Conservation (phyloP, 2,113 vertebrate genomes). For the Casuarius casuarius region DNA sequence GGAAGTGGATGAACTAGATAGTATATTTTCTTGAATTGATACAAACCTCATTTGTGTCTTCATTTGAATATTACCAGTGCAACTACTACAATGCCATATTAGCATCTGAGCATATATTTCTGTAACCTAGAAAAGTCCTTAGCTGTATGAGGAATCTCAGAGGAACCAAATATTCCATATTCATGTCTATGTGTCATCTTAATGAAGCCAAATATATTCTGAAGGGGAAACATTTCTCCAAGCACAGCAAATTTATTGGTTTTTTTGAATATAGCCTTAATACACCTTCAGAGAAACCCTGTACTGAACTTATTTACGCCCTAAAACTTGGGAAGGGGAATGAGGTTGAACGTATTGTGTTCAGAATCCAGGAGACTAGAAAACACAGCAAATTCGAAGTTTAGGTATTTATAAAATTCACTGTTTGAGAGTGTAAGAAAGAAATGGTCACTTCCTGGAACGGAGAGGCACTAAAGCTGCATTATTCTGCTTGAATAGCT, state of each 20-base stretch:
- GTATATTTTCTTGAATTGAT: background rate
- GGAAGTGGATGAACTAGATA: background rate
- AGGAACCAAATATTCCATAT: conserved; percentile 29
- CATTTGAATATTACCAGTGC: background rate
- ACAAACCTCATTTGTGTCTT: background rate
- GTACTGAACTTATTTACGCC: background rate
- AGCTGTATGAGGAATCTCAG: background rate
- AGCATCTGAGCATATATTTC: background rate
- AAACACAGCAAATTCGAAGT: background rate
- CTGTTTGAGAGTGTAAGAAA: background rate
- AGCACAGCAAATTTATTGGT: conserved; percentile 5
- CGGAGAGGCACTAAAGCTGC: conserved; percentile 3
- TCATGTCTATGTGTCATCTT: background rate
- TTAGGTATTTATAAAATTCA: conserved; percentile 36
- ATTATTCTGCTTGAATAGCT: conserved; percentile 57
- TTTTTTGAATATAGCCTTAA: background rate
- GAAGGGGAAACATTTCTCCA: background rate
- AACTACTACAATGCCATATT: background rate
- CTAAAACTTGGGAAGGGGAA: background rate
- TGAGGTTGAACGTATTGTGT: background rate
- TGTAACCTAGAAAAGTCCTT: conserved; percentile 20
- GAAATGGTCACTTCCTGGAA: conserved; percentile 3
- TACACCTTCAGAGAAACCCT: background rate
- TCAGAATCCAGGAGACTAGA: background rate
- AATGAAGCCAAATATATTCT: conserved; percentile 36